A percentile compares a stretch with the other conserved stretches of the same genome.
Conservation (phyloP, 2,797 vertebrate genomes). For the Chelonia mydas region DNA sequence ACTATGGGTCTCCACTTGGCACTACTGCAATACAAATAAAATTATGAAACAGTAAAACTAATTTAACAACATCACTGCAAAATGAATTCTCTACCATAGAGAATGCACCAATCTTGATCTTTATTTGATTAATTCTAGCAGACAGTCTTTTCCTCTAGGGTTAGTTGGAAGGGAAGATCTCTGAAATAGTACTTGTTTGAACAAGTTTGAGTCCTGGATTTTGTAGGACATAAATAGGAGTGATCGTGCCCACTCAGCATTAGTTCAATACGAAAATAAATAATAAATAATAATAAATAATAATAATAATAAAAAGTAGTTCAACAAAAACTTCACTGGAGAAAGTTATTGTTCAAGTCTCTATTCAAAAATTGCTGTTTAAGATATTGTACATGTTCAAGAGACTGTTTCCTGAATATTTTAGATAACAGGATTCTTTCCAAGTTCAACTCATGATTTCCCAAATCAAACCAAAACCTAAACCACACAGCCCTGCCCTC, state of each 20-base stretch:
- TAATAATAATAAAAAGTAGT: not conserved
- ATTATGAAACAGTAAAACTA: not conserved
- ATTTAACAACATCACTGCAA: not conserved
- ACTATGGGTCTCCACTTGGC: not conserved
- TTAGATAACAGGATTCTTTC: constrained; percentile 12
- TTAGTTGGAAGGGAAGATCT: not conserved
- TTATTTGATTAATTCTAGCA: not conserved
- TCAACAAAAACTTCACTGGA: not conserved
- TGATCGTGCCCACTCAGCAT: not conserved
- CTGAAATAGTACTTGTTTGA: not conserved
- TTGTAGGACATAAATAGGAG: not conserved
- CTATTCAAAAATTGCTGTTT: not conserved
- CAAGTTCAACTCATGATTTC: constrained; percentile 49
- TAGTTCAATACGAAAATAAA: not conserved
- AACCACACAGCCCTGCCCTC: constrained; percentile 36
- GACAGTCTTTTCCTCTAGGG: not conserved
- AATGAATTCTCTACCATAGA: not conserved
- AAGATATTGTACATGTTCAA: not conserved
- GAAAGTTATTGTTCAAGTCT: not conserved
- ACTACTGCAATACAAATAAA: not conserved
- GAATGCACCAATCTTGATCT: not conserved
- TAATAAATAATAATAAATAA: not conserved
- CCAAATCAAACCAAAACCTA: constrained; percentile 58
- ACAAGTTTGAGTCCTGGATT: not conserved
- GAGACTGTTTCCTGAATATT: not conserved